phyloP scores from a whole-genome alignment of 2,113 vertebrate genomes.

The Amazona vittata region DNA sequence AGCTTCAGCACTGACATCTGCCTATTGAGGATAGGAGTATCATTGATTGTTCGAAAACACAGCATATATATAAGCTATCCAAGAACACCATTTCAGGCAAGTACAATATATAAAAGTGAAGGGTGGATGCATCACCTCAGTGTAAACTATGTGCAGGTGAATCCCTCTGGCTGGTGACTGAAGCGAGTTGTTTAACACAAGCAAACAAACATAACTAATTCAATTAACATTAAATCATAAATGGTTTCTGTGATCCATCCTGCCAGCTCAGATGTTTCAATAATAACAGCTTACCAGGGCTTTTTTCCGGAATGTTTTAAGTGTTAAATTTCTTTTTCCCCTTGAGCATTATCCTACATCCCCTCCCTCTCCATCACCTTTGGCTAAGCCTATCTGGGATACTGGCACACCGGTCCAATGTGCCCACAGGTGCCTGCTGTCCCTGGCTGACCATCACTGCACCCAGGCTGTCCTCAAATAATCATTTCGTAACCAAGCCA shows the following conservation, averaged over 20 bases:
- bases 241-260: neutral
- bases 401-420: accelerated
- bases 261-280: neutral
- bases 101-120: neutral
- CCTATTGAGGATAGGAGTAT: neutral
- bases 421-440: accelerated
- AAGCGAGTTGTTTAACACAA: neutral
- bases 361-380: neutral
- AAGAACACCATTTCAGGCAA: neutral
- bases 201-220: neutral
- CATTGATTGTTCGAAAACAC: neutral
- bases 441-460: neutral
- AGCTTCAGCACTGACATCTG: accelerated
- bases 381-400: neutral
- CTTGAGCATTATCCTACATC: neutral
- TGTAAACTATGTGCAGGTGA: neutral
- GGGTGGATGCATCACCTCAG: neutral
- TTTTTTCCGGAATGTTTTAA: neutral
- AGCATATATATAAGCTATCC: neutral
- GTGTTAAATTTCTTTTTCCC: neutral
- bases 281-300: neutral
- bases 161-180: neutral
- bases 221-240: neutral
- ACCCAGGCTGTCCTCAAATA: neutral
- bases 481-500: accelerated